Conservation (phyloP, 2,888 invertebrate genomes). For the Unio delphinus region DNA sequence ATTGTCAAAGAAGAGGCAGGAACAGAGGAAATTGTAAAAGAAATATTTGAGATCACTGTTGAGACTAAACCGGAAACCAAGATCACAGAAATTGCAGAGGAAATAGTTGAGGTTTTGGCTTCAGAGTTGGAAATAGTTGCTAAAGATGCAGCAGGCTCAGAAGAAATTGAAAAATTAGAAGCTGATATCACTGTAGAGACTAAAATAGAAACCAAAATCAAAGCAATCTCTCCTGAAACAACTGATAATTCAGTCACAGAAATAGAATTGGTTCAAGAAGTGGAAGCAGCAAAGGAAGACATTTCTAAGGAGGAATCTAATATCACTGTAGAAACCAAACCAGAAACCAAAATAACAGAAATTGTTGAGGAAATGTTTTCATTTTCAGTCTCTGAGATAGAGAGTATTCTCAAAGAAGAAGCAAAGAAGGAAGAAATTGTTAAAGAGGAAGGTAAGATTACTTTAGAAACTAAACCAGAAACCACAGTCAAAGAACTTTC, state of each 20-base stretch:
- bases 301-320: constrained; percentile 4
- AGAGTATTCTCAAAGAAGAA: constrained; percentile 12
- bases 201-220: too few relatives aligned
- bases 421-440: constrained; percentile 6
- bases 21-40: too few relatives aligned
- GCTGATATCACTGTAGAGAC: too few relatives aligned
- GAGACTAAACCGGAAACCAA: too few relatives aligned
- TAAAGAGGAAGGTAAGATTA: constrained; percentile 5
- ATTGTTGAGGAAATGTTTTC: constrained; percentile 5
- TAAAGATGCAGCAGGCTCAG: too few relatives aligned
- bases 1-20: too few relatives aligned
- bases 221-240: not conserved
- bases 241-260: constrained; percentile 11
- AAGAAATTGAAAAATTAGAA: too few relatives aligned
- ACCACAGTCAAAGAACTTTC: not conserved
- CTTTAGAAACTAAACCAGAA: not conserved
- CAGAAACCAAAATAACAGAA: constrained; percentile 12
- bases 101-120: too few relatives aligned
- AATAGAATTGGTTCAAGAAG: constrained; percentile 9
- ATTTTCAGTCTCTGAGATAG: constrained; percentile 12
- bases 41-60: too few relatives aligned
- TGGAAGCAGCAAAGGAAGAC: constrained; percentile 9
- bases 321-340: constrained; percentile 13
- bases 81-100: too few relatives aligned
- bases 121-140: too few relatives aligned